phyloP scores from a whole-genome alignment of 2,888 invertebrate genomes.

The Elegia similella region DNA sequence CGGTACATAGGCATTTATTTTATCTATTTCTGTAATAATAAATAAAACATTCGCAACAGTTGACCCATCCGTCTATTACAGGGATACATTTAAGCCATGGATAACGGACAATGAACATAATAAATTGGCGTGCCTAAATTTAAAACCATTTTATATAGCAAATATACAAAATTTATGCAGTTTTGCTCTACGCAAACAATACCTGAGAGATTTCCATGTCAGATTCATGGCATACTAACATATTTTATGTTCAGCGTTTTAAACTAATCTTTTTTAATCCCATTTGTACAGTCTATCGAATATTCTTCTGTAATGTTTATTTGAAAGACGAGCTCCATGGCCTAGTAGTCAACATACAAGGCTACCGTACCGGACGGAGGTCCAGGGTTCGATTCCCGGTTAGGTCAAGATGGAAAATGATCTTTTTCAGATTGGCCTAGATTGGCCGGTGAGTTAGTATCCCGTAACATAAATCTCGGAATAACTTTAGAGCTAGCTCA shows the following conservation, averaged over 20 bases:
- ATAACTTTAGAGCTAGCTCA: too few species aligned
- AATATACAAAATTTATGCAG: conserved; percentile 25
- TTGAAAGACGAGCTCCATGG: too few species aligned
- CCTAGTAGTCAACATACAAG: too few species aligned
- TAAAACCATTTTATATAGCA: conserved; percentile 32
- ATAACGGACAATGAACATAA: conserved; percentile 51
- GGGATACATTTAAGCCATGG: conserved; percentile 47
- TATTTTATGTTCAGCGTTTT: not conserved
- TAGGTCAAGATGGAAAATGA: too few species aligned
- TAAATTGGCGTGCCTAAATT: conserved; percentile 43
- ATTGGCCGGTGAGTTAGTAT: too few species aligned
- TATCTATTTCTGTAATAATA: conserved; percentile 36
- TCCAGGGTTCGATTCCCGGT: too few species aligned
- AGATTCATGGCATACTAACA: not conserved
- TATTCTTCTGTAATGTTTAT: too few species aligned
- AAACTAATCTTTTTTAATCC: too few species aligned
- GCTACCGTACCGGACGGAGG: too few species aligned
- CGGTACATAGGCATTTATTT: conserved; percentile 31
- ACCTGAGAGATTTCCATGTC: conserved; percentile 10
- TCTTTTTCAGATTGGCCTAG: too few species aligned
- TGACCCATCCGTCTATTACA: conserved; percentile 52
- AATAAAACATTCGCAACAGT: conserved; percentile 60
- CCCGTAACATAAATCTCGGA: too few species aligned
- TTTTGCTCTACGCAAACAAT: conserved; percentile 3
- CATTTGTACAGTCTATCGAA: too few species aligned